These are phyloP conservation scores for Galerucella nymphaeae DNA, from an alignment of 2,888 invertebrate genomes.

Conservation along the genomic window DNA sequence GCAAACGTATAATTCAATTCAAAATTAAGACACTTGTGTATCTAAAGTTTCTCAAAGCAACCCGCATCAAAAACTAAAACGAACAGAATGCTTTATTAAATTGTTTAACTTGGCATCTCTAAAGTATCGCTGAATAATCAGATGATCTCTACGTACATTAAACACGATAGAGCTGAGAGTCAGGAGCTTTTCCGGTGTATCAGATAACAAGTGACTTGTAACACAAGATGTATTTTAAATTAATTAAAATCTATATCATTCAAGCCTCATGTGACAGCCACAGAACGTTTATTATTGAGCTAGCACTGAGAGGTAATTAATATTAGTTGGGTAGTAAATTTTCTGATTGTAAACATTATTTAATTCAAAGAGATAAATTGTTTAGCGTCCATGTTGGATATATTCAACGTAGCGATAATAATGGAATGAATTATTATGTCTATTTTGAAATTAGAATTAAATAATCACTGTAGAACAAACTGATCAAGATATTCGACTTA, in stretches of 20 bases:
- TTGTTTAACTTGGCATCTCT: neutral
- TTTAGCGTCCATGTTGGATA: neutral
- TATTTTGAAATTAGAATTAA: too few species aligned
- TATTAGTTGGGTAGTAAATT: slow-evolving; percentile 9
- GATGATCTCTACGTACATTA: neutral
- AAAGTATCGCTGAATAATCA: neutral
- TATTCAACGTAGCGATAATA: neutral
- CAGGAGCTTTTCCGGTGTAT: neutral
- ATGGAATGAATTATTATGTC: too few species aligned
- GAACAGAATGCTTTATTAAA: neutral
- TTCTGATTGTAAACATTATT: slow-evolving; percentile 17
- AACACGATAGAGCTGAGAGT: neutral
- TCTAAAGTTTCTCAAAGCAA: neutral
- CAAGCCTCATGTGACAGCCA: neutral
- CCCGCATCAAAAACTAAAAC: neutral
- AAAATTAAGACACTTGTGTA: neutral
- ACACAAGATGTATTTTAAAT: slow-evolving; percentile 6
- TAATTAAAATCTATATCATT: slow-evolving; percentile 13
- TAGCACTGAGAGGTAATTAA: slow-evolving; percentile 17
- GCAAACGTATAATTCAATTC: too few species aligned
- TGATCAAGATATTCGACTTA: too few species aligned
- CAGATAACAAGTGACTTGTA: slow-evolving; percentile 7
- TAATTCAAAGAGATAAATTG: slow-evolving; percentile 16
- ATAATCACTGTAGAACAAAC: too few species aligned
- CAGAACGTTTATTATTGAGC: slow-evolving; percentile 1